Conservation (phyloP, 2,888 invertebrate species). For the Amblyjoppa proteus region DNA sequence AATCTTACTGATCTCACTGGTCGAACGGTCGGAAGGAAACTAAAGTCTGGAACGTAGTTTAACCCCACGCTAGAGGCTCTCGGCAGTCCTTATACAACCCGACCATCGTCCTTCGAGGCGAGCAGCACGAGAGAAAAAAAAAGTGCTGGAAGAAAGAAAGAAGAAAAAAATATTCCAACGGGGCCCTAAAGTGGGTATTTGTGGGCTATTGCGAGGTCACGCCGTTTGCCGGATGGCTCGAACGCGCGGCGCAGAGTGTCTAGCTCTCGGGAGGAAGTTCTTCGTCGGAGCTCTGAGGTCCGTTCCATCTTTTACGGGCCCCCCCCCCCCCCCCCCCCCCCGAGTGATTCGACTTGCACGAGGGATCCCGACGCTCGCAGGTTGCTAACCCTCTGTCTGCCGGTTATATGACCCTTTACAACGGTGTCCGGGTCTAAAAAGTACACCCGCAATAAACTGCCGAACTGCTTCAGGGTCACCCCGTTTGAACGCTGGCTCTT, state of each 20-base stretch:
- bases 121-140: slow-evolving; percentile 71
- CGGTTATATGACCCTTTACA: slow-evolving; percentile 71
- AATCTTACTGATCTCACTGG: slow-evolving; percentile 67
- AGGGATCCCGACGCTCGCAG: slow-evolving; percentile 53
- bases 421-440: slow-evolving; percentile 51
- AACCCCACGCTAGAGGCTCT: slow-evolving; percentile 75
- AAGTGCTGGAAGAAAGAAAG: slow-evolving; percentile 70
- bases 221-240: slow-evolving; percentile 66
- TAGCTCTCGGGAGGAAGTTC: slow-evolving; percentile 55
- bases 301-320: slow-evolving; percentile 54
- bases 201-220: slow-evolving; percentile 77
- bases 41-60: slow-evolving; percentile 76
- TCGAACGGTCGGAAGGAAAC: slow-evolving; percentile 77
- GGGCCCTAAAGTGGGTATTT: slow-evolving; percentile 77
- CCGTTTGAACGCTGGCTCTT: slow-evolving; percentile 57
- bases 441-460: slow-evolving; percentile 60
- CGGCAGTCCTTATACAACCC: slow-evolving; percentile 72
- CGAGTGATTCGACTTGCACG: slow-evolving; percentile 49
- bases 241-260: slow-evolving; percentile 63
- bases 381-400: slow-evolving; percentile 65
- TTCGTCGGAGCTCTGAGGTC: slow-evolving; percentile 68
- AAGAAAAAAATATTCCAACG: slow-evolving; percentile 69
- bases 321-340: slow-evolving; percentile 46
- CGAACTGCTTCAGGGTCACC: slow-evolving; percentile 63
- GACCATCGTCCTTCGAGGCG: slow-evolving; percentile 76